phyloP scores from a whole-genome alignment of 2,113 vertebrate species.

The Amphiprion ocellaris region DNA sequence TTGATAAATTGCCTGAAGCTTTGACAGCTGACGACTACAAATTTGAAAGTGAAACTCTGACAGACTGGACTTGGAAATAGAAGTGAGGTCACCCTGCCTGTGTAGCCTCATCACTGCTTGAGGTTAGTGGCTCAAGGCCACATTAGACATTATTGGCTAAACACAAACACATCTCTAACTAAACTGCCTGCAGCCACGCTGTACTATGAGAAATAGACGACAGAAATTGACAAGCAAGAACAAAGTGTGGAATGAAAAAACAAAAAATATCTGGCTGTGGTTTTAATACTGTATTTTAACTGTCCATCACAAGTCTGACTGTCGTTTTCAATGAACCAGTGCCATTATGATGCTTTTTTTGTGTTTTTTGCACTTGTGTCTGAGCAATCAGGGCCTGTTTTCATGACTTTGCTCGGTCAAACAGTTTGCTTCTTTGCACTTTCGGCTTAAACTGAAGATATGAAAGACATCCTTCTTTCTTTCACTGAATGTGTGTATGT shows the following conservation, averaged over 20 bases:
- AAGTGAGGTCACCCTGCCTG: not conserved
- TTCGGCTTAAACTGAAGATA: not conserved
- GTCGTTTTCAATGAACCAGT: no score
- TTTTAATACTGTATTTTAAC: no score
- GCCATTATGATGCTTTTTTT: no score
- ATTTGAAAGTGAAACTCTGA: conserved; percentile 17
- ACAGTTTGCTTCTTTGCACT: not conserved
- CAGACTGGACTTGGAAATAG: no score
- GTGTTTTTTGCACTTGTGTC: not conserved
- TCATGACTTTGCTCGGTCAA: not conserved
- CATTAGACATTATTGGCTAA: not conserved
- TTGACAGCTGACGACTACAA: conserved; percentile 8
- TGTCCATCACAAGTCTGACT: no score
- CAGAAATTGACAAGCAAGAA: not conserved
- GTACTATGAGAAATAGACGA: not conserved
- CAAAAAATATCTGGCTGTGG: no score
- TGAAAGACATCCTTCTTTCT: conserved; percentile 1
- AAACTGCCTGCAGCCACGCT: not conserved
- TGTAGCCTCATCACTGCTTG: not conserved
- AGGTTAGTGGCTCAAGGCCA: not conserved
- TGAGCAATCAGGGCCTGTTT: not conserved
- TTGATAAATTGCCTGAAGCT: not conserved
- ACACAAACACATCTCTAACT: not conserved
- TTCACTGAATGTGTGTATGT: conserved; percentile 51
- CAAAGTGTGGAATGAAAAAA: no score